Percentiles rank a stretch among this genome's conserved stretches.
phyloP scores from a whole-genome alignment of 2,113 vertebrate species.

The Leptodactylus fuscus region DNA sequence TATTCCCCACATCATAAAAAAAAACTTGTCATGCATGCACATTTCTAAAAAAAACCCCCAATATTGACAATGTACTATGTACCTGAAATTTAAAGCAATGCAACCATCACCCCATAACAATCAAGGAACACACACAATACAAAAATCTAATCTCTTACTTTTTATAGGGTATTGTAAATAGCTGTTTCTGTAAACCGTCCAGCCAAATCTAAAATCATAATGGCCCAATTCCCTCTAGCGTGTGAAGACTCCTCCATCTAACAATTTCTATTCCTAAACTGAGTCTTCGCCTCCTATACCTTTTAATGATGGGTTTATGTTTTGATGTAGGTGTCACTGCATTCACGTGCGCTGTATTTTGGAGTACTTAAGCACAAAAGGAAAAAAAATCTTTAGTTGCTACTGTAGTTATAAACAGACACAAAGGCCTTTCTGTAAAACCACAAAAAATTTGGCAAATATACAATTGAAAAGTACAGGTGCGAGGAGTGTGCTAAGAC shows the following conservation, averaged over 20 bases:
- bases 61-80: no score
- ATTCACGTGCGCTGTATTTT: slow-evolving; percentile 15
- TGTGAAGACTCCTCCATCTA: no score
- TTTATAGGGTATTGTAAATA: no score
- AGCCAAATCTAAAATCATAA: not conserved
- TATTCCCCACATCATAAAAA: no score
- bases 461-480: slow-evolving; percentile 78
- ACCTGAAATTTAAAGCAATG: no score
- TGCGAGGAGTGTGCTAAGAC: slow-evolving; percentile 70
- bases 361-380: slow-evolving; percentile 46
- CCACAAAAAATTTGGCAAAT: slow-evolving; percentile 72
- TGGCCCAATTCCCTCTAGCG: not conserved
- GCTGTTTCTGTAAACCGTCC: no score
- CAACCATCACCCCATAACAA: no score
- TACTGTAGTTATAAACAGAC: slow-evolving; percentile 68
- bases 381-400: slow-evolving; percentile 65
- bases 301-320: slow-evolving; percentile 10
- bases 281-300: not conserved
- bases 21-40: no score
- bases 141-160: no score
- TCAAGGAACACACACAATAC: no score
- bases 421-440: slow-evolving; percentile 66
- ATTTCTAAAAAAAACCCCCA: no score
- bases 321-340: slow-evolving; percentile 42
- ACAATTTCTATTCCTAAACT: not conserved